Evolutionary conservation across 2,113 vertebrate species (phyloP), one percentile per base, ranked within the genome.

Genomic region (Delphinus delphis): DNA sequence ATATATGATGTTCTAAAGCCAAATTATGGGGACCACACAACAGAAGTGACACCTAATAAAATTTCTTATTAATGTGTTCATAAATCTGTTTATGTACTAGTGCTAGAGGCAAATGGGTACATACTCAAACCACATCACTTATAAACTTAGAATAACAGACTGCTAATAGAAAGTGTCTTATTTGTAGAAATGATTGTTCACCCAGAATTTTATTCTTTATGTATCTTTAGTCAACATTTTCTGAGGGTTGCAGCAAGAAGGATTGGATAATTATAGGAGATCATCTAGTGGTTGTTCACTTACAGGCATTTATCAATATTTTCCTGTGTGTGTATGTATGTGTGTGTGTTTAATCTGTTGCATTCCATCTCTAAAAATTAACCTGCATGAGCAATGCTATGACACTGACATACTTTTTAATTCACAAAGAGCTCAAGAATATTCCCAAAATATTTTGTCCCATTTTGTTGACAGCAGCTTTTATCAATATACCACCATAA

Each of bases 1-100:
- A 20, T 92, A 15, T 21, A 25, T 44, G 3, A 68, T 70, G 70
- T 60, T 92, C 95, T 50, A 76, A 50, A 90, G 44, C 26, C 73
- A 68, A 96, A 53, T 26, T 77, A 67, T 1, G 9, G 26, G 28
- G 33, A 36, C 6, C 6, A 79, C 53, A 93, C 15, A 77, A 41
- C 25, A 92, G 77, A 96, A 55, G 26, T 82, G 67, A 90, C 60
- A 95, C 21, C 82, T 67, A 86, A 44, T 86, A 95, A 74, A 83
- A 74, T 74, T 74, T 90, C 53, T 55, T 14, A 93, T 71, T 58
- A 88, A 44, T 70, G 2, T 90, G 21, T 84, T 50, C 62, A n/a
- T 81, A 65, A 90, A 79, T 83, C 41, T 10, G 0, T 15, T 67
- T 84, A 81, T 65, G 10, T 62, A 47, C 13, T 23, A 88, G 3